Conservation (phyloP, 2,113 vertebrate species). For the Romanogobio albipinnatus region DNA sequence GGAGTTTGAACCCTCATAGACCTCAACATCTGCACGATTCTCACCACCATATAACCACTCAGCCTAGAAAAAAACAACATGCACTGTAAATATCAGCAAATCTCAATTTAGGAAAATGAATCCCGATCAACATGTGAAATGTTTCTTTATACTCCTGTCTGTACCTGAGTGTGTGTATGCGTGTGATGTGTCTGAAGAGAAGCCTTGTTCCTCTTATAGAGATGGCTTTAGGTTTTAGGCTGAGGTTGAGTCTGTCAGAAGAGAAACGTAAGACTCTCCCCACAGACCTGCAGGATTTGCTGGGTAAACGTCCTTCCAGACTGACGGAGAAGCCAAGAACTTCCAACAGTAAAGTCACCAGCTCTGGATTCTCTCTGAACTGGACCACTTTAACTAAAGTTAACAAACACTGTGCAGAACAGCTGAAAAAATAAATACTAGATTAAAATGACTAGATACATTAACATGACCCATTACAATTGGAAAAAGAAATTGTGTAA, state of each 20-base stretch:
- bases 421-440: neutral
- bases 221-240: constrained; percentile 28
- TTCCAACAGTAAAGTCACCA: constrained; percentile 24
- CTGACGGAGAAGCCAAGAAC: constrained; percentile 29
- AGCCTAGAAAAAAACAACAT: constrained; percentile 39
- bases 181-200: constrained; percentile 42
- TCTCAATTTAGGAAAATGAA: neutral
- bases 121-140: neutral
- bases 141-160: neutral
- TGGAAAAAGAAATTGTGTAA: no score
- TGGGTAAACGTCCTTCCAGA: neutral
- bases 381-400: neutral
- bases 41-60: constrained; percentile 39
- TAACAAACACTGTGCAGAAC: neutral
- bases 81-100: neutral
- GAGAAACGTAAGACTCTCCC: neutral
- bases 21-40: constrained; percentile 12
- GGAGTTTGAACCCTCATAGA: neutral
- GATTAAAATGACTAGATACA: neutral
- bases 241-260: constrained; percentile 39
- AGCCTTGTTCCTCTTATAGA: constrained; percentile 46
- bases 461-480: no score
- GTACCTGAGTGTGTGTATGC: constrained; percentile 45
- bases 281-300: neutral
- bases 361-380: constrained; percentile 16